Percentiles rank a stretch among this genome's conserved stretches.
Evolutionary conservation across 2,888 invertebrate genomes (phyloP).

Genomic region (Andricus quercusramuli): DNA sequence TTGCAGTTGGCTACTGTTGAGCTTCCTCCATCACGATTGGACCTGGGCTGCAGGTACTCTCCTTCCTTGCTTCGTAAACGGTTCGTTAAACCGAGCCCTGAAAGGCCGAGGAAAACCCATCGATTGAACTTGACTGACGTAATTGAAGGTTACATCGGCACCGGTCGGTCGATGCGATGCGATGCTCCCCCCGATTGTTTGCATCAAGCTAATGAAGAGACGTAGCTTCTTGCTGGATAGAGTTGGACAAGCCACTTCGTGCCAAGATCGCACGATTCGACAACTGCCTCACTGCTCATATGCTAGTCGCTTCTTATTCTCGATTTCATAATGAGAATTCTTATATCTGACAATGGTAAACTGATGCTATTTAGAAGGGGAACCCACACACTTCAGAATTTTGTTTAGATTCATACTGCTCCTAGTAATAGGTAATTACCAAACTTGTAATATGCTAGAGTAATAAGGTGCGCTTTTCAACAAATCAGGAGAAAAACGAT

Average conservation of each 20-base stretch:
- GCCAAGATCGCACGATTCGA: slow-evolving; percentile 30
- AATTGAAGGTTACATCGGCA: slow-evolving; percentile 42
- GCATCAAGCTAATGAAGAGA: slow-evolving; percentile 35
- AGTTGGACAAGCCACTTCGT: slow-evolving; percentile 31
- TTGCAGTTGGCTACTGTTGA: slow-evolving; percentile 50
- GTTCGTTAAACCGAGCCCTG: slow-evolving; percentile 37
- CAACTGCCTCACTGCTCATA: slow-evolving; percentile 12
- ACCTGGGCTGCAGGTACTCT: not conserved
- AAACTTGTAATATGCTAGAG: no score
- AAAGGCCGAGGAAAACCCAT: slow-evolving; percentile 39
- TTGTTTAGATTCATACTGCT: no score
- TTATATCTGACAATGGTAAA: not conserved
- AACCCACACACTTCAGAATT: no score
- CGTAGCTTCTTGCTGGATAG: slow-evolving; percentile 12
- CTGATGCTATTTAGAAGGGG: no score
- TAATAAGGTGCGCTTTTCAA: no score
- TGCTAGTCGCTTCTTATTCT: not conserved
- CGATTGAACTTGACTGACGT: slow-evolving; percentile 42
- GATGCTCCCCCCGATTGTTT: slow-evolving; percentile 32
- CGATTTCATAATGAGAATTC: not conserved
- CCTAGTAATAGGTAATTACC: no score
- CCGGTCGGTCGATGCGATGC: slow-evolving; percentile 16
- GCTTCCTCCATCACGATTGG: slow-evolving; percentile 46
- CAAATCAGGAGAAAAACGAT: no score
- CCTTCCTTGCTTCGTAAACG: slow-evolving; percentile 28